phyloP scores from a whole-genome alignment of 2,113 vertebrate species.

The Azemiops feae region DNA sequence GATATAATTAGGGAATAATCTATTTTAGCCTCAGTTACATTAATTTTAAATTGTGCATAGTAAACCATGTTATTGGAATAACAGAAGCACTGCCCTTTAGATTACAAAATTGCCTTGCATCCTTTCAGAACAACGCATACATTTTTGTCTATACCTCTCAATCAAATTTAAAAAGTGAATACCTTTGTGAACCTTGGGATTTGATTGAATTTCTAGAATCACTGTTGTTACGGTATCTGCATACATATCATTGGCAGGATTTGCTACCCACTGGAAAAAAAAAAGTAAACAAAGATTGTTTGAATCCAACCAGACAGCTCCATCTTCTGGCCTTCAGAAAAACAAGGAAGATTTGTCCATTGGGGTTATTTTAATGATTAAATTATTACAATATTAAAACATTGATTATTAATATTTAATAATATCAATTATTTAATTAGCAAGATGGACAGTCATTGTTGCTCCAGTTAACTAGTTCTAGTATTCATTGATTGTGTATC shows the following conservation, averaged over 20 bases:
- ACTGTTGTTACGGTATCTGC: conserved; percentile 93
- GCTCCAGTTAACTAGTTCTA: background rate
- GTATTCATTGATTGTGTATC: background rate
- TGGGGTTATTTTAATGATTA: background rate
- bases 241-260: conserved; percentile 97
- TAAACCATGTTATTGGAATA: background rate
- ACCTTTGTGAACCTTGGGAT: conserved; percentile 95
- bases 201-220: conserved; percentile 94
- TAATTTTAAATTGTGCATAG: background rate
- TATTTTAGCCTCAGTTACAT: background rate
- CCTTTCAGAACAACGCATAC: background rate
- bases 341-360: background rate
- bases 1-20: background rate
- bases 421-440: background rate
- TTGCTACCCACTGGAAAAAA: conserved; percentile 85
- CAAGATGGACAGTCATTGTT: too few relatives aligned
- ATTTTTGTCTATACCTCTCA: background rate
- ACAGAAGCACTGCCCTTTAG: background rate
- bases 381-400: background rate
- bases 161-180: background rate
- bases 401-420: background rate
- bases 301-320: background rate
- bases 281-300: background rate
- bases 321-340: background rate
- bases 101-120: background rate